A percentile compares a stretch with the other conserved stretches of the same genome.
Conservation (phyloP, 2,113 vertebrate genomes). For the Sinocyclocheilus rhinocerous region DNA sequence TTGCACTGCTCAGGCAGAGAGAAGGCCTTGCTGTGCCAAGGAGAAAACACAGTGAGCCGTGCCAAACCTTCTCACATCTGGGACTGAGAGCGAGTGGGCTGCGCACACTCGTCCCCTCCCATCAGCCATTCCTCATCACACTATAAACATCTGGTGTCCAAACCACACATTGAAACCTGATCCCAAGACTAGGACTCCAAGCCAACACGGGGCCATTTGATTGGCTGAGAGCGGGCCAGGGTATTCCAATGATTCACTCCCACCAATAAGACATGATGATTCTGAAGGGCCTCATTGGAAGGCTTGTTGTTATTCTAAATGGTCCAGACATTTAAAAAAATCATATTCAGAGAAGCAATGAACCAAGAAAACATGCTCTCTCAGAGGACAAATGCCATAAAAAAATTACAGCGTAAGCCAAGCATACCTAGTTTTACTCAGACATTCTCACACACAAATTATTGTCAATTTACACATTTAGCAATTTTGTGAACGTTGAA, state of each 20-base stretch:
- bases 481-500: constrained; percentile 18
- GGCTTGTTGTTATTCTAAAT: constrained; percentile 14
- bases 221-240: constrained; percentile 20
- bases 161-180: constrained; percentile 58
- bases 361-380: constrained; percentile 20
- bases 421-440: constrained; percentile 1
- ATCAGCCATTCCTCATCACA: constrained; percentile 48
- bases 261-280: constrained; percentile 12
- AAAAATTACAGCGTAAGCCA: constrained; percentile 17
- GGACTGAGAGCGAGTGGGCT: constrained; percentile 56
- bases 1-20: constrained; percentile 27
- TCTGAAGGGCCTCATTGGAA: constrained; percentile 11
- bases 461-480: background rate
- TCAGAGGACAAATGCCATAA: constrained; percentile 22
- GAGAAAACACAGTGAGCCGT: constrained; percentile 48
- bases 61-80: constrained; percentile 67
- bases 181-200: constrained; percentile 50
- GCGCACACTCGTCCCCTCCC: background rate
- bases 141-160: constrained; percentile 70
- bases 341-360: constrained; percentile 2
- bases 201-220: background rate
- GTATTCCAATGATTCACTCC: background rate
- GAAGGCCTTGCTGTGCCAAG: constrained; percentile 53
- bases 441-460: constrained; percentile 1
- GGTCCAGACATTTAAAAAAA: background rate